phyloP scores from a whole-genome alignment of 1,140 invertebrate genomes.

The Copidosoma floridanum region DNA sequence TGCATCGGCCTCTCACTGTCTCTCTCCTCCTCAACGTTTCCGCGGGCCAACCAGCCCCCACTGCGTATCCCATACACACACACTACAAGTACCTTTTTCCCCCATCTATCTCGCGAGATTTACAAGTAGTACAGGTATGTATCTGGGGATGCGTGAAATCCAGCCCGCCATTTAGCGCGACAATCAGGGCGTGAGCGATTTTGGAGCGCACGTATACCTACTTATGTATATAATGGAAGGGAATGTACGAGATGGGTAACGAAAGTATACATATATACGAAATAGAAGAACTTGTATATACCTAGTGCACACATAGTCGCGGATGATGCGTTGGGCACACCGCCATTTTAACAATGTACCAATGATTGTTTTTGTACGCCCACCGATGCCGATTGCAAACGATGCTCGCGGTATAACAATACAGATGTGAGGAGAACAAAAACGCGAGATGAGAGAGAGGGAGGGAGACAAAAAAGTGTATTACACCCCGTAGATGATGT shows the following conservation, averaged over 20 bases:
- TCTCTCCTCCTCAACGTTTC: slow-evolving; percentile 29
- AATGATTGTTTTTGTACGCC: too few relatives aligned
- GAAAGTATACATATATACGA: neutral
- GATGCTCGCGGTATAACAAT: too few relatives aligned
- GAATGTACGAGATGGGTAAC: neutral
- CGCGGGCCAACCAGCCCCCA: neutral
- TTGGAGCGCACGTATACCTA: slow-evolving; percentile 1
- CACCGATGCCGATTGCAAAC: too few relatives aligned
- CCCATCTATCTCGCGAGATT: too few relatives aligned
- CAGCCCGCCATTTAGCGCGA: slow-evolving; percentile 43
- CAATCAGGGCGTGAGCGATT: slow-evolving; percentile 52
- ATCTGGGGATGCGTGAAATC: slow-evolving; percentile 55
- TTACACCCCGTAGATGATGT: slow-evolving; percentile 5
- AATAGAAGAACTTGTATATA: too few relatives aligned
- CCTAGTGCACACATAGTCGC: too few relatives aligned
- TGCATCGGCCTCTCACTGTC: slow-evolving; percentile 4
- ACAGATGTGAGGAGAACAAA: too few relatives aligned
- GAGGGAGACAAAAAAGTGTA: slow-evolving; percentile 22
- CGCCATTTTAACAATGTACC: too few relatives aligned
- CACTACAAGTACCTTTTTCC: too few relatives aligned
- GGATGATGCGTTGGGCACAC: too few relatives aligned
- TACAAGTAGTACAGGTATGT: slow-evolving; percentile 53
- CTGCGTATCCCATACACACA: too few relatives aligned
- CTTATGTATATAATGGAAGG: neutral
- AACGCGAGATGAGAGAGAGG: slow-evolving; percentile 2